phyloP scores from a whole-genome alignment of 2,797 vertebrate species.

The Masticophis lateralis region DNA sequence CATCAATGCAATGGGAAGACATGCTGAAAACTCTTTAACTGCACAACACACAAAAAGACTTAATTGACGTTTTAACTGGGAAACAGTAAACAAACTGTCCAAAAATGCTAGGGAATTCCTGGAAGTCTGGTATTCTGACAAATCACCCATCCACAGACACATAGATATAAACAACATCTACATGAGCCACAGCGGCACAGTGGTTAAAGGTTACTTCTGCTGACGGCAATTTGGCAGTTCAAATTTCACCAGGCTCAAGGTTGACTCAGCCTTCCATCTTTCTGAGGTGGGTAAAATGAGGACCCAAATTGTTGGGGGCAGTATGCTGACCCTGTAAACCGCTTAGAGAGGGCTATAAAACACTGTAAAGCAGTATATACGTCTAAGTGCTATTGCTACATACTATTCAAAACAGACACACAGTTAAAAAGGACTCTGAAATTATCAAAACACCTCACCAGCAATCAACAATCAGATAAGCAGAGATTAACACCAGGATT shows the following conservation, averaged over 20 bases:
- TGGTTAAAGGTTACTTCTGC: no score
- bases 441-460: background rate
- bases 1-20: background rate
- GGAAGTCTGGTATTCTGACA: background rate
- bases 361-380: no score
- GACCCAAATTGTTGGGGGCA: no score
- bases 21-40: background rate
- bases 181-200: no score
- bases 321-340: no score
- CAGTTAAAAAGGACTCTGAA: background rate
- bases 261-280: no score
- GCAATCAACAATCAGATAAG: background rate
- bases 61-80: background rate
- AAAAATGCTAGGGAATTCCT: background rate
- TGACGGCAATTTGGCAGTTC: no score
- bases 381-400: background rate
- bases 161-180: background rate
- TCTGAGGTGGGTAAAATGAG: no score
- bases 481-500: background rate
- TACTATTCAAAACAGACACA: background rate
- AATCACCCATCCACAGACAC: background rate
- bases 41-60: background rate
- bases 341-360: no score
- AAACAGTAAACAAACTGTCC: background rate
- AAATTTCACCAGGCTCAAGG: no score